These are phyloP conservation scores for Rutpela maculata DNA, from an alignment of 2,888 invertebrate species.

Conservation along the genomic window DNA sequence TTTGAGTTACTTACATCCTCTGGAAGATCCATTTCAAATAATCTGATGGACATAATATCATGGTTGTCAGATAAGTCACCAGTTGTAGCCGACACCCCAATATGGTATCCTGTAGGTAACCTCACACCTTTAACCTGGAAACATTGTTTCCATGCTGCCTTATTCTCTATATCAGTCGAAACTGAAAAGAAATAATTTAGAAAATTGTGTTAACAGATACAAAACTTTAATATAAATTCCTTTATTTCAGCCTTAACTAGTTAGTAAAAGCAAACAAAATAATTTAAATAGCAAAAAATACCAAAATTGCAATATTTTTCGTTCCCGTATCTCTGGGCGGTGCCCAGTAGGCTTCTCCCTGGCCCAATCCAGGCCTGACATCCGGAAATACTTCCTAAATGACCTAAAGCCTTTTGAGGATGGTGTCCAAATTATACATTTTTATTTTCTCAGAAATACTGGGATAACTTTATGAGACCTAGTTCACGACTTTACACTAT, in stretches of 20 bases:
- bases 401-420: too few relatives aligned
- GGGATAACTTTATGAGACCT: too few relatives aligned
- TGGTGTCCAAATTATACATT: too few relatives aligned
- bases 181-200: conserved; percentile 76
- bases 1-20: conserved; percentile 75
- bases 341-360: too few relatives aligned
- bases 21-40: conserved; percentile 92
- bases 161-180: conserved; percentile 93
- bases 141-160: conserved; percentile 95
- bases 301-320: too few relatives aligned
- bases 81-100: conserved; percentile 96
- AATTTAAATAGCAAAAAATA: too few relatives aligned
- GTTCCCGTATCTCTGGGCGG: too few relatives aligned
- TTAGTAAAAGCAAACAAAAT: too few relatives aligned
- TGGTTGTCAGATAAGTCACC: conserved; percentile 98
- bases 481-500: too few relatives aligned
- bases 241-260: not conserved
- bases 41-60: conserved; percentile 92
- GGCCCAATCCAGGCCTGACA: too few relatives aligned
- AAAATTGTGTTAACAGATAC: not conserved
- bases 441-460: too few relatives aligned
- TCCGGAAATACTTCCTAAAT: too few relatives aligned
- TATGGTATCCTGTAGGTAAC: conserved; percentile 95
- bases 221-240: not conserved
- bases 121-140: conserved; percentile 91